Evolutionary conservation across 2,113 vertebrate species (phyloP).

Genomic region (Scopus umbretta): DNA sequence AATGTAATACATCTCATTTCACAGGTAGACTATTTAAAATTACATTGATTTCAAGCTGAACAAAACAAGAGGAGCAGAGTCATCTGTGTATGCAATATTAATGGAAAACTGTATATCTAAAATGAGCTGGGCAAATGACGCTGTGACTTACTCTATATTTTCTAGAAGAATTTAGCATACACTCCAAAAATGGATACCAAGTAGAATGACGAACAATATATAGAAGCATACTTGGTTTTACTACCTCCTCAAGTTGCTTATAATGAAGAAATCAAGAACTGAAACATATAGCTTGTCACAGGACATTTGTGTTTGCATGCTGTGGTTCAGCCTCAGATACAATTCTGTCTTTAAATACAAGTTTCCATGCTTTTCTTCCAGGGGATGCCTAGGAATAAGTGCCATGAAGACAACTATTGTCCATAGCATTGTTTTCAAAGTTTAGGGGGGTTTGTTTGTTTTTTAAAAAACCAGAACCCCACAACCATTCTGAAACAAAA

Average conservation of each 20-base stretch:
- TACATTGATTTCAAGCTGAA: neutral
- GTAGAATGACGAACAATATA: neutral
- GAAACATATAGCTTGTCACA: neutral
- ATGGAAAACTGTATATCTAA: neutral
- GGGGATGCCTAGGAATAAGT: neutral
- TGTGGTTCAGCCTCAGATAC: neutral
- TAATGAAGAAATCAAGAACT: neutral
- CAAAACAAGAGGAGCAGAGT: neutral
- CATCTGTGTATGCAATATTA: neutral
- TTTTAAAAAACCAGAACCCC: neutral
- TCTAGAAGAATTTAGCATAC: neutral
- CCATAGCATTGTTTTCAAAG: neutral
- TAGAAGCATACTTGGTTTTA: neutral
- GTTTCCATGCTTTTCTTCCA: fast-evolving
- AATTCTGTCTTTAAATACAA: neutral
- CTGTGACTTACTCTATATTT: neutral
- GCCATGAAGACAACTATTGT: neutral
- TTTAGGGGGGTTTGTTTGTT: too few species aligned
- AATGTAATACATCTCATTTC: neutral
- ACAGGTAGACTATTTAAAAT: neutral
- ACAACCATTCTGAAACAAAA: neutral
- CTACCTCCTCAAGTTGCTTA: neutral
- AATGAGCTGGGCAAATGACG: neutral
- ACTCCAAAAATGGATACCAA: fast-evolving
- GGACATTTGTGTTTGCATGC: neutral